Base-by-base conservation (phyloP, 2,888 invertebrate genomes). In the Epistrophella euchroma region DNA sequence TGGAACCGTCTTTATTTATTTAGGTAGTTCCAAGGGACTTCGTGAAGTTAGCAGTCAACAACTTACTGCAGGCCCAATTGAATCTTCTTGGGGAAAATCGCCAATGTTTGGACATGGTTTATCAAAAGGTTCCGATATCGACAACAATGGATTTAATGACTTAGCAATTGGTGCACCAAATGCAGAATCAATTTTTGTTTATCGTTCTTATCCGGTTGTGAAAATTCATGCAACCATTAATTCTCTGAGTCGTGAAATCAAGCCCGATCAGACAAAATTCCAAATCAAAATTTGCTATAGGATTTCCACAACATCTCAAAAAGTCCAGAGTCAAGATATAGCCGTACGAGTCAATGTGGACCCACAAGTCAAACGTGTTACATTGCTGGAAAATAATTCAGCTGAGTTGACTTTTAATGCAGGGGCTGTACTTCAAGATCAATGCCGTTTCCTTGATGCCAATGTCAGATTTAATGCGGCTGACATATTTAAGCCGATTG, bases 1-100 rank as follows among this genome's bases (percentile, higher is more conserved):
- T 86, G 95, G 95, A 13, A 93, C 93, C 1, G 94, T 96, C 7
- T 95, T 95, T 90, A 93, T 96, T 78, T 96, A 93, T 89, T 90
- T 93, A 82, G 94, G 94, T 2, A 90, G 90, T 13, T 87, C 89
- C 22, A 90, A 90, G 7, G 93, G 93, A 3, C 75, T 94, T n/a
- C 89, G 90, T 2, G 89, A 90, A 13, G 89, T 90, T 60, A 90
- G 89, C 52, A 91, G 92, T 47, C 94, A 94, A 89, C 91, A 91
- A 28, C 89, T 94, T 71, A 88, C 90, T 11, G 92, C 93, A 2
- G 74, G 89, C 4, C 28, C 71, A 3, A 50, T 73, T 3, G 15
- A 85, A 4, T 88, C 89, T 25, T 84, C 90, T 55, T 92, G 91
- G 78, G 92, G 92, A 52, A 88, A 76, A 5, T 90, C 90, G 3